Evolutionary conservation across 2,797 vertebrate species (phyloP).

Genomic region (Melanotaenia pygmaea): DNA sequence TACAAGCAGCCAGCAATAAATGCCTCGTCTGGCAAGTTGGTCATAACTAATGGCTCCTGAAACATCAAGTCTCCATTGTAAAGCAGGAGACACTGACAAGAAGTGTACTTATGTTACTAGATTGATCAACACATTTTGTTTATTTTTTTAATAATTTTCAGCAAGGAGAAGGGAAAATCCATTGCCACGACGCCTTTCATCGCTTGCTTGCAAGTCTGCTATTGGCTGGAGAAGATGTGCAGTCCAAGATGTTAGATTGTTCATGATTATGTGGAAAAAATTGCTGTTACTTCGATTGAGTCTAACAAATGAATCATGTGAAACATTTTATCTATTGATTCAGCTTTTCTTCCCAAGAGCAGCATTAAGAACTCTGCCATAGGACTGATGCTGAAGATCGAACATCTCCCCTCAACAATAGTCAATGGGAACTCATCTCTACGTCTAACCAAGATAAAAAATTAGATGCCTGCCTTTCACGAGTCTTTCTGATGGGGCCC

Average conservation of each 20-base stretch:
- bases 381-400: constrained; percentile 82
- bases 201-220: constrained; percentile 61
- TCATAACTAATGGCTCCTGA: constrained; percentile 83
- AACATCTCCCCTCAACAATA: constrained; percentile 83
- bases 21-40: constrained; percentile 76
- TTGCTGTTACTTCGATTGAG: constrained; percentile 87
- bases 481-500: constrained; percentile 66
- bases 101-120: constrained; percentile 79
- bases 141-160: constrained; percentile 73
- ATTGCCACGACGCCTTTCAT: constrained; percentile 75
- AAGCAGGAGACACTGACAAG: constrained; percentile 81
- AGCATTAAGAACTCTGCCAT: constrained; percentile 84
- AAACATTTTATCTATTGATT: constrained; percentile 89
- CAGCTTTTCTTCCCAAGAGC: constrained; percentile 78
- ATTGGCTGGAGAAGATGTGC: constrained; percentile 71
- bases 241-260: constrained; percentile 83
- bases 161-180: constrained; percentile 74
- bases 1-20: constrained; percentile 78
- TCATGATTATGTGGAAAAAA: constrained; percentile 92
- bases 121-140: constrained; percentile 85
- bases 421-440: constrained; percentile 80
- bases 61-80: constrained; percentile 81
- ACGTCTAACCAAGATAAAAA: constrained; percentile 80
- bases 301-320: constrained; percentile 84
- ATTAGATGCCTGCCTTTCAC: constrained; percentile 64